Percentiles rank a stretch among this genome's conserved stretches.
Evolutionary conservation across 2,113 vertebrate genomes (phyloP).

Genomic region (Galeopterus variegatus): DNA sequence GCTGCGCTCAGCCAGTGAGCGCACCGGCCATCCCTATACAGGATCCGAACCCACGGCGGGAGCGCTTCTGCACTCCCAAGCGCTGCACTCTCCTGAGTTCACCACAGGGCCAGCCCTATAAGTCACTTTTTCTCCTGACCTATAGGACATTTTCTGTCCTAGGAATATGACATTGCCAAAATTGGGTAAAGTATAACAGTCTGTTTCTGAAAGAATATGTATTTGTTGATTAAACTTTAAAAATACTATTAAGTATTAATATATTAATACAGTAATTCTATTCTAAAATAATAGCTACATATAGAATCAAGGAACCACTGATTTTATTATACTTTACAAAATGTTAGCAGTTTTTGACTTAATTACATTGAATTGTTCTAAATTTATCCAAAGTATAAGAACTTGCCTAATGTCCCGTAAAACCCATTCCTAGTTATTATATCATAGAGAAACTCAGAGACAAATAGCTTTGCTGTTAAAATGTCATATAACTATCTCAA

Average conservation of each 20-base stretch:
- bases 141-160: neutral
- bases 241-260: neutral
- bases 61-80: no score
- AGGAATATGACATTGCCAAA: neutral
- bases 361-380: neutral
- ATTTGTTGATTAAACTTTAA: neutral
- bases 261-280: neutral
- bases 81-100: no score
- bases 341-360: neutral
- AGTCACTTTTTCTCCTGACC: conserved; percentile 55
- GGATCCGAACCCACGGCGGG: no score
- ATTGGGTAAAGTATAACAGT: neutral
- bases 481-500: no score
- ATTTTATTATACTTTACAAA: neutral
- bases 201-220: neutral
- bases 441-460: no score
- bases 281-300: neutral
- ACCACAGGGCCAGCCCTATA: no score
- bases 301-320: neutral
- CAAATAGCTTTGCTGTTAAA: no score
- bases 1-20: no score
- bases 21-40: no score
- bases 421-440: no score
- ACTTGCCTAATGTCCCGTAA: no score
- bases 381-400: neutral